Base-by-base conservation (phyloP, 2,113 vertebrate genomes). In the Verasper variegatus region DNA sequence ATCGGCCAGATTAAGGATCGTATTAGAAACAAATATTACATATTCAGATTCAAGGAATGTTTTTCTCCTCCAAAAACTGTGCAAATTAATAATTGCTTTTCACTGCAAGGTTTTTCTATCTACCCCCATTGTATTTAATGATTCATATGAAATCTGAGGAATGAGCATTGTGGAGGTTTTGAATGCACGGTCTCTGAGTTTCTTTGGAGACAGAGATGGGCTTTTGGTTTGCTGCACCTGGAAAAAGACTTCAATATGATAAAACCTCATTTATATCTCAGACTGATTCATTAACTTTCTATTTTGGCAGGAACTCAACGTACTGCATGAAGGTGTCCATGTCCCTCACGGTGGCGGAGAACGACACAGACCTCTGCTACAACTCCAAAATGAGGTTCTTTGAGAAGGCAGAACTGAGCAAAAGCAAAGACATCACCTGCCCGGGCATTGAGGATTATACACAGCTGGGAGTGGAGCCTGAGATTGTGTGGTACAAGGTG, bases 251-350 rank as follows among this genome's bases (percentile, higher is more conserved):
- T 67, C 13, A 51, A 9, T 58, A 61, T 42, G 27, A 68, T 14
- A 0, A 8, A 3, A 49, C 37, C 49, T 26, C 11, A 54, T 71
- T 67, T 63, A 37, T 77, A 49, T 23, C 35, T 14, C n/a, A 0
- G 1, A 17, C 62, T 76, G 65, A 84, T 67, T 57, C 55, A 60
- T 78, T 14, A 6, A 49, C 20, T 47, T 45, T 75, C 12, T 81
- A 0, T 62, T 65, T 35, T 94, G 93, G 31, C 95, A 99, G 98
- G 93, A 99, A 99, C 89, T 98, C 97, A 71, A 98, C 98, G 3
- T 99, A 99, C 83, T 99, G 98, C 93, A 98, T 99, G 97, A 99
- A 99, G 93, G 98, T 99, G 84, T 99, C 98, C 90, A 99, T 99
- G 95, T 96, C 97, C 0, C 93, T 99, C 89, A 96, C 94, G 0